Evolutionary conservation across 2,113 vertebrate species (phyloP).

Genomic region (Anthoscopus minutus): DNA sequence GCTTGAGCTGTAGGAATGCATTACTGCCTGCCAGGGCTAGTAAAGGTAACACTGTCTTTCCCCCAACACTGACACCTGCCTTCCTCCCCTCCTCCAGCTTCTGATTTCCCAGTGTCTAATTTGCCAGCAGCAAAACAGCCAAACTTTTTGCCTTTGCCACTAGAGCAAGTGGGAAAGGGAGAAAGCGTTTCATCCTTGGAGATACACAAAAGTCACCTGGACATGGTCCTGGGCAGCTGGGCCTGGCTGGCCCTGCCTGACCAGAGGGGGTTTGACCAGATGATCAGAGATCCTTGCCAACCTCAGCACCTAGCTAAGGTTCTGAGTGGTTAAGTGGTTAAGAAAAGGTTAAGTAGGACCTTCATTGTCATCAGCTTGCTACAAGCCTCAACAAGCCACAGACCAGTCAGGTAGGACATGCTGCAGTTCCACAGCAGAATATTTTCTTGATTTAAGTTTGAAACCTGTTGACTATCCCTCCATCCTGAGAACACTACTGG

Average conservation of each 20-base stretch:
- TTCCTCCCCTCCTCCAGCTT: not conserved
- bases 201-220: not conserved
- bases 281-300: not conserved
- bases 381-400: not conserved
- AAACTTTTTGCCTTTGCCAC: not conserved
- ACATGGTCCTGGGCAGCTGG: rapidly evolving
- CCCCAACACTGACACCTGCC: not conserved
- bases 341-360: not conserved
- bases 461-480: not conserved
- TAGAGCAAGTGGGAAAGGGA: not conserved
- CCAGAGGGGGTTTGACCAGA: not conserved
- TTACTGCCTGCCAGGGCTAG: not conserved
- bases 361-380: not conserved
- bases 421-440: not conserved
- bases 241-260: not conserved
- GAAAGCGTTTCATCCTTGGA: not conserved
- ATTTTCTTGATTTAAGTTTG: not conserved
- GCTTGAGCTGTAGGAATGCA: not conserved
- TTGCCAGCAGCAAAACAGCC: not conserved
- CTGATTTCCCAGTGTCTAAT: not conserved
- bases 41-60: not conserved
- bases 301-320: not conserved
- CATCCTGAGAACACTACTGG: not conserved
- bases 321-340: not conserved
- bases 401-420: not conserved